phyloP scores from a whole-genome alignment of 2,113 vertebrate genomes.

The Dascyllus trimaculatus region DNA sequence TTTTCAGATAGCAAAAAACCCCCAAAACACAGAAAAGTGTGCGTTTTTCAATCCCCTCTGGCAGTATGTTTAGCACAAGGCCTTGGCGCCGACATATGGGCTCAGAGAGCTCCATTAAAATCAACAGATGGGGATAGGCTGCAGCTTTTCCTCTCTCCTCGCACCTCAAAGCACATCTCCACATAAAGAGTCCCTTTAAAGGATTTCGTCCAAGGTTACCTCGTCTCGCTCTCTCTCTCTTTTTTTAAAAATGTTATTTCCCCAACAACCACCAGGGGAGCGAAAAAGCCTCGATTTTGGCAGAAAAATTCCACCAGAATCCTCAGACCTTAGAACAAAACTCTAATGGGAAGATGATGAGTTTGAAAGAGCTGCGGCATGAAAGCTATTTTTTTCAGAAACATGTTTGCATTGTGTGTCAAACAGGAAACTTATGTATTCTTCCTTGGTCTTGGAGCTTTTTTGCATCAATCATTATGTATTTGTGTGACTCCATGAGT shows the following conservation, averaged over 20 bases:
- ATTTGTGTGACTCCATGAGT: constrained; percentile 26
- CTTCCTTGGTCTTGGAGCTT: neutral
- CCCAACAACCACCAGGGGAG: constrained; percentile 10
- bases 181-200: constrained; percentile 48
- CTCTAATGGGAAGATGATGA: neutral
- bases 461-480: neutral
- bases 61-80: constrained; percentile 54
- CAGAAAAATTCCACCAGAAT: constrained; percentile 41
- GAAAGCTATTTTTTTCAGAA: neutral
- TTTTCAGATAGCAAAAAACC: neutral
- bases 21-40: constrained; percentile 5
- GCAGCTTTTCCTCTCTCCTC: constrained; percentile 35
- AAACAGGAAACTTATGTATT: neutral
- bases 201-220: constrained; percentile 62
- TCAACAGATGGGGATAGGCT: constrained; percentile 63
- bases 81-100: constrained; percentile 45
- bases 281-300: constrained; percentile 53
- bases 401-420: constrained; percentile 17
- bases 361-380: neutral
- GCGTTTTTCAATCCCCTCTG: constrained; percentile 36
- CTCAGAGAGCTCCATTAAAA: constrained; percentile 67
- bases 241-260: neutral
- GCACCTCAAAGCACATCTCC: constrained; percentile 60
- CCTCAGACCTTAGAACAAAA: constrained; percentile 26
- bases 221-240: constrained; percentile 29